A percentile compares a stretch with the other conserved stretches of the same genome.
Evolutionary conservation across 2,113 vertebrate species (phyloP).

Genomic region (Colius striatus): DNA sequence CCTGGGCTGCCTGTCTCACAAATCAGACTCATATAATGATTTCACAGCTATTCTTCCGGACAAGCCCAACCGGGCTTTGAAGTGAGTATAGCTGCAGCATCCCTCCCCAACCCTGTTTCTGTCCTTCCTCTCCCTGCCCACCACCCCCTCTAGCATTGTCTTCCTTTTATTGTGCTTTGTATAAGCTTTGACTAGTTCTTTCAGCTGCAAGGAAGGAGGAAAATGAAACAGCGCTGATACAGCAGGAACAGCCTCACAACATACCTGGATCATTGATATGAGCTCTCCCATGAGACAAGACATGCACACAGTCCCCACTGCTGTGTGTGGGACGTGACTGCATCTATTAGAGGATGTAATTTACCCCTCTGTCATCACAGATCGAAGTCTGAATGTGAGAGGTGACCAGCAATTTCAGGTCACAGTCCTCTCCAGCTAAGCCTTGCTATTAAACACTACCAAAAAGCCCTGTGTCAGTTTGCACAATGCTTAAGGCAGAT

Average conservation of each 20-base stretch:
- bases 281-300: not conserved
- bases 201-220: not conserved
- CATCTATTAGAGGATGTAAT: not conserved
- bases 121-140: not conserved
- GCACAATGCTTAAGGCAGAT: not conserved
- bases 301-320: not conserved
- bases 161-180: not conserved
- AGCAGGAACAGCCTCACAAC: not conserved
- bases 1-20: conserved; percentile 95
- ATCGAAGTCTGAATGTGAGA: not conserved
- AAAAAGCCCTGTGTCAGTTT: not conserved
- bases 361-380: not conserved
- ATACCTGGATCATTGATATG: not conserved
- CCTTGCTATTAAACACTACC: not conserved
- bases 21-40: conserved; percentile 96
- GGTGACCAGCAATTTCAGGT: not conserved
- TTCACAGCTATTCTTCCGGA: conserved; percentile 94
- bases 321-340: not conserved
- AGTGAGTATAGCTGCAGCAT: conserved; percentile 83
- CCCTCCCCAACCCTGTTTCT: not conserved
- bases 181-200: not conserved
- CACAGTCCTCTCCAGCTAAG: not conserved
- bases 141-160: not conserved
- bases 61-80: conserved; percentile 89
- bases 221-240: not conserved